Base-by-base conservation (phyloP, 2,888 invertebrate species). In the Phorcus lineatus region DNA sequence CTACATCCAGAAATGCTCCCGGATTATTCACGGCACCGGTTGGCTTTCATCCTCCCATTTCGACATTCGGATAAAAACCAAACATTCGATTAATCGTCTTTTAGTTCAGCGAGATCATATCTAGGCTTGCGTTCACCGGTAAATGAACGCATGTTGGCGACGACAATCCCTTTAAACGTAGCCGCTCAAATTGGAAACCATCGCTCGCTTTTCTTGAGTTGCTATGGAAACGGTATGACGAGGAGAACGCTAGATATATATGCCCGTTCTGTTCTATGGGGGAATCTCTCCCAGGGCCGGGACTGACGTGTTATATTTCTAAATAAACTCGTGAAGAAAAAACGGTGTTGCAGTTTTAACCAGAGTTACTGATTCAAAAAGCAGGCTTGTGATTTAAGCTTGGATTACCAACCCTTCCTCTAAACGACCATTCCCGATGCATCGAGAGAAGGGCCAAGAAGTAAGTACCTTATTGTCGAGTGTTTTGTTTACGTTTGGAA, bases 221-320 rank as follows among this genome's bases (percentile, higher is more conserved):
- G 62, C 62, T 17, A 13, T 62, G 28, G 62, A 62, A 62, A 62
- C 62, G 62, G 62, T 28, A 62, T 62, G 62, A 62, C 62, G 62
- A 62, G 16, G 62, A 17, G 62, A 62, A 62, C 28, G 28, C 28
- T 62, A 28, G 62, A 62, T 62, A 62, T 62, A 62, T 62, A 62
- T 62, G 24, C 28, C 24, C 62, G 62, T 62, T 62, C 28, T 16
- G 62, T 62, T 62, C 28, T 24, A 28, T 28, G 62, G 62, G 62
- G 62, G 62, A 62, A 62, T 62, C 28, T 28, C 28, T 28, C 28
- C 62, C 28, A 28, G 24, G 28, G 28, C 24, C 24, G 62, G 62
- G 62, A 62, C 62, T 62, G 28, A 24, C 62, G 28, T 24, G 62
- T 28, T 28, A 62, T 62, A n/a, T 62, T 62, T 62, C 62, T 28